Evolutionary conservation across 2,888 invertebrate species (phyloP).

Genomic region (Cheilosia vulpina): DNA sequence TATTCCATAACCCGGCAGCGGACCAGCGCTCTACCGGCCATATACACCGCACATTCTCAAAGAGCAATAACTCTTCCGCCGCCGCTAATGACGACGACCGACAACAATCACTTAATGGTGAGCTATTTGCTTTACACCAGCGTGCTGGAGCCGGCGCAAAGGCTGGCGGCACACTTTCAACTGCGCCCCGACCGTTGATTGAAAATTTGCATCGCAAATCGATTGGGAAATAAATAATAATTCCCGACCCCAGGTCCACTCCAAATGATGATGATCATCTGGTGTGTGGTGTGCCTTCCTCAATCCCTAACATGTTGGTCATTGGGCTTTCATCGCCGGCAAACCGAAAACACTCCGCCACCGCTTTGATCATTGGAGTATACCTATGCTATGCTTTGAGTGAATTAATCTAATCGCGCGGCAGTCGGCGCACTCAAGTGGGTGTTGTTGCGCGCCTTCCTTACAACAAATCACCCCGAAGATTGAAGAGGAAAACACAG

Average conservation of each 20-base stretch:
- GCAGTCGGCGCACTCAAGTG: background rate
- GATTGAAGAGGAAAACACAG: constrained; percentile 47
- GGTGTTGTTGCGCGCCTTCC: constrained; percentile 25
- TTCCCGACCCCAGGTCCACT: constrained; percentile 31
- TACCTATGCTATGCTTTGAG: constrained; percentile 17
- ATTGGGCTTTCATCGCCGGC: constrained; percentile 60
- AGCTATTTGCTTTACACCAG: constrained; percentile 63
- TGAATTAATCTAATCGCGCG: constrained; percentile 45
- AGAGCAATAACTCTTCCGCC: constrained; percentile 61
- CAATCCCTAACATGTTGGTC: constrained; percentile 58
- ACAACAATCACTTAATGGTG: constrained; percentile 72
- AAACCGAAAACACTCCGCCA: constrained; percentile 59
- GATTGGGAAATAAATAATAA: constrained; percentile 72
- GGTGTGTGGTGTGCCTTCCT: constrained; percentile 58
- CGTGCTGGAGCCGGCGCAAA: constrained; percentile 27
- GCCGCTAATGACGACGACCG: constrained; percentile 65
- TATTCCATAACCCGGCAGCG: constrained; percentile 53
- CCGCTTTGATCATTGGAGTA: constrained; percentile 58
- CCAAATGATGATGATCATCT: constrained; percentile 66
- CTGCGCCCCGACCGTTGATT: constrained; percentile 62
- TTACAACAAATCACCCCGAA: constrained; percentile 40
- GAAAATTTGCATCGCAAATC: constrained; percentile 70
- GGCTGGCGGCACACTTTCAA: constrained; percentile 65
- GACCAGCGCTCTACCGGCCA: constrained; percentile 18
- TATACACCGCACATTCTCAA: constrained; percentile 37